Evolutionary conservation across 2,797 vertebrate species (phyloP), one percentile per base, ranked within the genome.

Genomic region (Tenualosa thibaudeaui): DNA sequence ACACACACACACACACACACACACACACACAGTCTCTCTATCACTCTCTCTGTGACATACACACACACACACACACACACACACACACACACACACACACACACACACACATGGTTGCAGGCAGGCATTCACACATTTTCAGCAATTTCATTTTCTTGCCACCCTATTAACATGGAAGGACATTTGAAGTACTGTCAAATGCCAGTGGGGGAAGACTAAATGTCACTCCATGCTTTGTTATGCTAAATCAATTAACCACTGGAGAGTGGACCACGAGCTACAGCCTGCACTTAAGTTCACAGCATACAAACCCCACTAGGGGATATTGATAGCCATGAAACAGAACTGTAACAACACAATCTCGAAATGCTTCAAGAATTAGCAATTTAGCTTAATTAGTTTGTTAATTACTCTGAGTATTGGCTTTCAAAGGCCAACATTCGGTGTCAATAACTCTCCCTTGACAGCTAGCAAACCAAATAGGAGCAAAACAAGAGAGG

Each of bases 381-480:
- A 88, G 92, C 92, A 93, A 91, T 93, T 93, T 93, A 89, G 89
- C 89, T 91, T 93, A 94, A 95, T 94, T 92, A 93, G 91, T 92
- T 90, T 90, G 91, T 91, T 91, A 91, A 94, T 94, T 93, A 92
- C 90, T 92, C 89, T 89, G 90, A 91, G 88, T 89, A 88, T 92
- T 89, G 87, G 90, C 89, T 91, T 89, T 31, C 65, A 84, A 56
- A 84, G 49, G 81, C 85, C 68, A 91, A 92, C 90, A 90, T 92
- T 88, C 89, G 19, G 84, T 89, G 88, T 90, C 91, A 91, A 90
- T 90, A 92, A 87, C 82, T 86, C 91, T 90, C 90, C 89, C 68
- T 19, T 75, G 68, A 75, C 68, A 75, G 68, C 37, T 75, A 75
- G 31, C 68, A 43, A 75, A 75, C 13, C 68, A 75, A 75, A 75